Base-by-base conservation (phyloP, 2,888 invertebrate genomes). In the Drosophila atripex region DNA sequence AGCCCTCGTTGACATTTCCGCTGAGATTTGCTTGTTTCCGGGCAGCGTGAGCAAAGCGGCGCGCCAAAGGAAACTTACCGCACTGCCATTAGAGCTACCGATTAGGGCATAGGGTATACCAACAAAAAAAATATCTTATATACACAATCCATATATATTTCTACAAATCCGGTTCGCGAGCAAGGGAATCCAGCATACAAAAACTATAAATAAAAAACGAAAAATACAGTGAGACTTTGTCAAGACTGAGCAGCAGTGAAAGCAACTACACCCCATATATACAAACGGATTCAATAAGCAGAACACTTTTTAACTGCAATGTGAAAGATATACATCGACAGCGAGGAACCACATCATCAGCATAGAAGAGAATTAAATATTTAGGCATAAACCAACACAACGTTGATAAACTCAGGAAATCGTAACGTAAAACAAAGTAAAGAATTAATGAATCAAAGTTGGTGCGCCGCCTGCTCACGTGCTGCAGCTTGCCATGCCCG, bases 181-280 rank as follows among this genome's bases (percentile, higher is more conserved):
- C 61, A 5, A 56, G 56, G 58, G 61, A 70, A 61, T 47, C 75
- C 77, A 77, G 76, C 70, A 68, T 79, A 76, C 46, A 14, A 35
- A 56, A 47, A 38, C 35, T 45, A 60, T 47, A 61, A 61, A 57
- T 54, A 61, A 47, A 57, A 47, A 61, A 57, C 39, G 46, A 56
- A 38, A 60, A 60, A 57, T 47, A 60, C 47, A 61, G 60, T 25
- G 47, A 85, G 86, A 85, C 86, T 85, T 79, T 84, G 78, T 70
- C 78, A 84, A 85, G 84, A 85, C 84, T 85, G 84, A 84, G 70
- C 80, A 78, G 77, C 78, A 76, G 73, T 69, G 69, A 69, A 73
- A 74, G 65, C 69, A 84, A 57, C 5, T 12, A 47, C 30, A 18
- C 43, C 43, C 43, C 47, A 47, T 39, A 47, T 39, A 47, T 46